A percentile compares a stretch with the other conserved stretches of the same genome.
These are phyloP conservation scores for Bradynema listronoti DNA, from an alignment of 1,140 invertebrate genomes.

Conservation along the genomic window DNA sequence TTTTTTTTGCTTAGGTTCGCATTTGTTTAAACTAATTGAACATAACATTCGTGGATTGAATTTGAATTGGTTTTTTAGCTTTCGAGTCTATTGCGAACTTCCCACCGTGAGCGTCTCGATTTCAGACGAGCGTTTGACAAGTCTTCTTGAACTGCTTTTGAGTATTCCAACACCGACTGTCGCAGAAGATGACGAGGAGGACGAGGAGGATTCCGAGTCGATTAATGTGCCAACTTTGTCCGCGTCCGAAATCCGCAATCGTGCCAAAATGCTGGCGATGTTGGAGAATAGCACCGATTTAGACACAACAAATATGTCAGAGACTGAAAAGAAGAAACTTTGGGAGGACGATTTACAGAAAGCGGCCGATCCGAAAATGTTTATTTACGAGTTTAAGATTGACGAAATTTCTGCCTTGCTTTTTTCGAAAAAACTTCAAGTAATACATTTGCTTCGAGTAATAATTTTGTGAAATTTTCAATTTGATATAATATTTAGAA, in stretches of 20 bases:
- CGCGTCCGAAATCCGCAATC: slow-evolving; percentile 37
- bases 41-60: slow-evolving; percentile 22
- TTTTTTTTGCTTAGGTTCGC: no score
- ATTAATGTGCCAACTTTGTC: slow-evolving; percentile 18
- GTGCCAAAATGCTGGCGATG: slow-evolving; percentile 59
- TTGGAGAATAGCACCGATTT: no score
- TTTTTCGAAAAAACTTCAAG: slow-evolving; percentile 2
- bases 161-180: slow-evolving; percentile 67
- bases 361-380: slow-evolving; percentile 13
- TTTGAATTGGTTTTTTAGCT: slow-evolving; percentile 43
- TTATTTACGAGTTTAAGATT: slow-evolving; percentile 47
- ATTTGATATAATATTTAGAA: no score
- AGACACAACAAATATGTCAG: no score
- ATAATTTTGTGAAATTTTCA: no score
- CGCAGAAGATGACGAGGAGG: slow-evolving; percentile 26
- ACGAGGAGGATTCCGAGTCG: slow-evolving; percentile 26
- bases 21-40: no score
- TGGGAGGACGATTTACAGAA: slow-evolving; percentile 31
- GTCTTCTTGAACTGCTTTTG: slow-evolving; percentile 60
- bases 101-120: slow-evolving; percentile 60
- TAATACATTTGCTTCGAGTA: background rate
- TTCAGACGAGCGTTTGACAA: slow-evolving; percentile 62
- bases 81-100: slow-evolving; percentile 59
- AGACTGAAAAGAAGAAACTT: slow-evolving; percentile 52
- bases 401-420: slow-evolving; percentile 34